phyloP scores from a whole-genome alignment of 2,797 vertebrate genomes.

The Chelon labrosus region DNA sequence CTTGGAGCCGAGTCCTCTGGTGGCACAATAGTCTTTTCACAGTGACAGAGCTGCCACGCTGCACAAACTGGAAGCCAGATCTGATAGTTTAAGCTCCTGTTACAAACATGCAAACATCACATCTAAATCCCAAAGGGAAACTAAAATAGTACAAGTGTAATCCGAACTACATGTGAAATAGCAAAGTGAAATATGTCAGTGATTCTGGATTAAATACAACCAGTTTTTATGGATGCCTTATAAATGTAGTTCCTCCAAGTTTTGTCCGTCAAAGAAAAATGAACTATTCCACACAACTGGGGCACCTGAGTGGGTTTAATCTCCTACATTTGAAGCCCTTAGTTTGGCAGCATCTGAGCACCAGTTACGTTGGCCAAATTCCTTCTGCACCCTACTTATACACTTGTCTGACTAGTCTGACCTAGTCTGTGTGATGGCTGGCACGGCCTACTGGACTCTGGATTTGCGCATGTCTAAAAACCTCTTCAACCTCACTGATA shows the following conservation, averaged over 20 bases:
- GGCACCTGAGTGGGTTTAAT: background rate
- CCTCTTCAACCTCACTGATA: background rate
- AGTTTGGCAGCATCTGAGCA: background rate
- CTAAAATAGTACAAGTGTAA: background rate
- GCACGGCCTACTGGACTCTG: background rate
- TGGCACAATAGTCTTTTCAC: background rate
- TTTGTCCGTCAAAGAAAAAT: background rate
- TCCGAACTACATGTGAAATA: background rate
- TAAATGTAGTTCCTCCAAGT: background rate
- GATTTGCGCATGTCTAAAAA: conserved; percentile 1
- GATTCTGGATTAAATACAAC: background rate
- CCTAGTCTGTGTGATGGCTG: background rate
- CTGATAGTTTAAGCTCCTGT: background rate
- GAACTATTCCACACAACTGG: background rate
- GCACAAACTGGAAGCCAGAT: background rate
- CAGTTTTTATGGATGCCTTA: background rate
- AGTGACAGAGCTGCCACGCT: background rate
- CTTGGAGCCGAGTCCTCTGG: background rate
- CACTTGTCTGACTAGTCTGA: background rate
- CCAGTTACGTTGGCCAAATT: conserved; percentile 5
- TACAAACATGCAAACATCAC: conserved; percentile 2
- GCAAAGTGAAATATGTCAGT: background rate
- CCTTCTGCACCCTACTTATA: background rate
- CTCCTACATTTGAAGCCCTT: background rate
- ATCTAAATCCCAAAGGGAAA: background rate